Evolutionary conservation across 2,888 invertebrate species (phyloP), one percentile per base, ranked within the genome.

Genomic region (Ophioninae sp.): DNA sequence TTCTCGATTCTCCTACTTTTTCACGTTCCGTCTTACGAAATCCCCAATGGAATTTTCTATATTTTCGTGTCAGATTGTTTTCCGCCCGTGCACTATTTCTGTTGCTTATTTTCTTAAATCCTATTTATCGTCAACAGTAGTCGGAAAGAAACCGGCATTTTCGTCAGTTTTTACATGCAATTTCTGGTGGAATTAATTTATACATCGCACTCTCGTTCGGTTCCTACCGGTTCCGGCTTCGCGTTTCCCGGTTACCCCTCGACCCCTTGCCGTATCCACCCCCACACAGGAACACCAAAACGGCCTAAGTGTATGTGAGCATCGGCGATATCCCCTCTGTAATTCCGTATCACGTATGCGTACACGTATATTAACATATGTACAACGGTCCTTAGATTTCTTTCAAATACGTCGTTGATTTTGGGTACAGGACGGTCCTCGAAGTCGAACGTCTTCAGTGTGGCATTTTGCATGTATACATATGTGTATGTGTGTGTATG

Each of bases 111-210:
- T 51, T 2, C 51, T 51, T 51, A 17, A 17, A 13, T 2, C 17
- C 17, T 51, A 51, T 51, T 51, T 51, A 51, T 51, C 17, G 51
- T 51, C 51, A 17, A 51, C 51, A 51, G 13, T 5, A 13, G 13
- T 10, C 17, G 2, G 13, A 51, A 51, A 13, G 51, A 51, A 51
- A 17, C 3, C 51, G 51, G 17, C 6, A 51, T 6, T 17, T 51
- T 51, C 51, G 51, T 17, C 51, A 51, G 17, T 51, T 51, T 51
- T 51, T 6, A 10, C 6, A 10, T 17, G 17, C 17, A 13, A 13
- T 51, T 51, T 51, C 17, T 51, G 5, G 17, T 82, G 79, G 84
- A 88, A 91, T 92, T 90, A 90, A 92, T 91, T 90, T 79, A 79
- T 79, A 59, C 75, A 86, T 81, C 87, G 86, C 83, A 86, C 87